Base-by-base conservation (phyloP, 1,140 invertebrate genomes). In the Amyelois transitella region DNA sequence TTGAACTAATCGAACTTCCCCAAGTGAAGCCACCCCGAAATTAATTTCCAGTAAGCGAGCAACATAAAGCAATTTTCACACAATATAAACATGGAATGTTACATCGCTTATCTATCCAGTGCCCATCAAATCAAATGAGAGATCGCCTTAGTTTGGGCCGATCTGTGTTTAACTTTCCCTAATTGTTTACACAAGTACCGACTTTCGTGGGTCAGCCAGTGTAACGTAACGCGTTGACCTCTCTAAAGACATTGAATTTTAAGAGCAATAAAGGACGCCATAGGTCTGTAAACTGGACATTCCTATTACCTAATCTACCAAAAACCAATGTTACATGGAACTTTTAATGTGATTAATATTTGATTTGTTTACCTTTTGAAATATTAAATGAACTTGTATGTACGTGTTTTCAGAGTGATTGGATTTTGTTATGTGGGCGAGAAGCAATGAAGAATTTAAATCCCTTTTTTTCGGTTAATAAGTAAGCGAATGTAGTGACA, bases 81-180 rank as follows among this genome's bases (percentile, higher is more conserved):
- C 18, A 48, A 48, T 19, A 21, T 48, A 48, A 48, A 48, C 45
- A 48, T 1, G 32, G 20, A 48, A 48, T 48, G 45, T n/a, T 12
- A 19, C 19, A 19, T 3, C 45, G 45, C 20, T 48, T 48, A 48
- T 48, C 45, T 48, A 48, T 48, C 45, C 45, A 18, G 6, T 12
- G 20, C 18, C 45, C 45, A 49, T 57, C 49, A 48, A 51, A 51
- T 43, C 51, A 64, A 64, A 62, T 66, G 66, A 69, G 70, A 54
- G 62, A 72, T 66, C 55, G 55, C 63, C 55, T 51, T 60, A 69
- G 59, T 73, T 67, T 51, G 60, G 68, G 61, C 53, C 57, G 57
- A 66, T 66, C 59, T 55, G 64, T 74, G 69, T 74, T 75, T 75
- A 72, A 75, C 72, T 75, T 75, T 64, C 55, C 43, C 58, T 72